Evolutionary conservation across 2,113 vertebrate genomes (phyloP), one percentile per base, ranked within the genome.

Genomic region (Spea bombifrons): DNA sequence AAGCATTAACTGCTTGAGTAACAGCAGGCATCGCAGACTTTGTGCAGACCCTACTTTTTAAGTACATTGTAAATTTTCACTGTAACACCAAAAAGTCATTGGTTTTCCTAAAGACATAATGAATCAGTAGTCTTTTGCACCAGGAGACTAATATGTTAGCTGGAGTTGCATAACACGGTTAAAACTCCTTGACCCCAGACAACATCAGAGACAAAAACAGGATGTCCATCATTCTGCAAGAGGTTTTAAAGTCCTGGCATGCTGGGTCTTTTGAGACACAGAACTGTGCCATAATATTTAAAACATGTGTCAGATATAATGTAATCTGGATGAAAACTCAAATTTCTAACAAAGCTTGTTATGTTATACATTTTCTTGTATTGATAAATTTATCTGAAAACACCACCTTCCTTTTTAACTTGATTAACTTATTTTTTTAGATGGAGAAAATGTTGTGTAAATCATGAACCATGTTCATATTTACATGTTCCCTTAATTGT

Each of bases 91-190:
- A 52, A 8, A 8, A 43, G 48, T 52, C 69, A 71, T 17, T 53
- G 50, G 50, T 71, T 71, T 49, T 71, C 69, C 16, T 71, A 53
- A 71, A 50, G 49, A 71, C 16, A 7, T 52, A 30, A 71, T 71
- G 17, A 48, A 30, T n/a, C 13, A 5, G 12, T 17, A 10, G 69
- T 53, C 30, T 4, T 53, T 53, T 71, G 49, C 30, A 71, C 47
- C 49, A 53, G 53, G 69, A 71, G 69, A 71, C 49, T 71, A 71
- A 71, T 71, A 71, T 30, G 7, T 55, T 71, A 71, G 50, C 7
- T 49, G 50, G 69, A 52, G 16, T 50, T 55, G 50, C 15, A 44
- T 53, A 53, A 48, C 61, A 17, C 1, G 5, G 61, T 64, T 64
- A 17, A 17, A 64, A 64, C 16, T 64, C 4, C 61, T 64, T 64